Conservation (phyloP, 2,113 vertebrate species). For the Chaetorhynchus papuensis region DNA sequence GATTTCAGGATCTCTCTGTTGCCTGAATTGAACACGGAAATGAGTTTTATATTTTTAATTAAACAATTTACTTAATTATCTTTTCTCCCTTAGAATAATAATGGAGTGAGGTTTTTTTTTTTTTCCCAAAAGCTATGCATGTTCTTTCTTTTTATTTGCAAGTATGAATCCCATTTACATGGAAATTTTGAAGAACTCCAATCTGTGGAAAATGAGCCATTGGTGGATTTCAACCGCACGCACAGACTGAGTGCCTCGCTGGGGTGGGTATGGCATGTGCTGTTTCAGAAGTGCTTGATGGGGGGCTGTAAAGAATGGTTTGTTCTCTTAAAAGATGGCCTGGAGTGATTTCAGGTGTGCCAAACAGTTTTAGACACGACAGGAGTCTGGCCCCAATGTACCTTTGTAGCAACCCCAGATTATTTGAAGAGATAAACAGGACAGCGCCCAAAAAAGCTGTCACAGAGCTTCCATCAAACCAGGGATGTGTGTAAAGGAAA, state of each 20-base stretch:
- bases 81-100: background rate
- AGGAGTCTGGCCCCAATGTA: background rate
- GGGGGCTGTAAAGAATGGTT: background rate
- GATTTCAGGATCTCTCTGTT: background rate
- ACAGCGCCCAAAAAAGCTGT: background rate
- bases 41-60: background rate
- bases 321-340: background rate
- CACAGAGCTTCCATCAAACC: background rate
- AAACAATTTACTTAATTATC: background rate
- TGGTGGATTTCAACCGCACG: slow-evolving; percentile 90
- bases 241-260: slow-evolving; percentile 93
- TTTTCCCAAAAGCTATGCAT: background rate
- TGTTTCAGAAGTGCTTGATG: background rate
- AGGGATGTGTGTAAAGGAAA: background rate
- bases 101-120: background rate
- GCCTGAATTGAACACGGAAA: background rate
- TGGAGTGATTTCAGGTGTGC: background rate
- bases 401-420: background rate
- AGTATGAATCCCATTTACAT: slow-evolving; percentile 77
- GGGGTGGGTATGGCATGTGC: slow-evolving; percentile 75
- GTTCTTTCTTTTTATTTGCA: background rate
- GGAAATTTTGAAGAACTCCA: slow-evolving; percentile 89
- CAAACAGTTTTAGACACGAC: background rate
- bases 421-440: background rate
- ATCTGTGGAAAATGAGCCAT: slow-evolving; percentile 82